Evolutionary conservation across 1,140 invertebrate species (phyloP).

Genomic region (Drosophila pseudoananassae): DNA sequence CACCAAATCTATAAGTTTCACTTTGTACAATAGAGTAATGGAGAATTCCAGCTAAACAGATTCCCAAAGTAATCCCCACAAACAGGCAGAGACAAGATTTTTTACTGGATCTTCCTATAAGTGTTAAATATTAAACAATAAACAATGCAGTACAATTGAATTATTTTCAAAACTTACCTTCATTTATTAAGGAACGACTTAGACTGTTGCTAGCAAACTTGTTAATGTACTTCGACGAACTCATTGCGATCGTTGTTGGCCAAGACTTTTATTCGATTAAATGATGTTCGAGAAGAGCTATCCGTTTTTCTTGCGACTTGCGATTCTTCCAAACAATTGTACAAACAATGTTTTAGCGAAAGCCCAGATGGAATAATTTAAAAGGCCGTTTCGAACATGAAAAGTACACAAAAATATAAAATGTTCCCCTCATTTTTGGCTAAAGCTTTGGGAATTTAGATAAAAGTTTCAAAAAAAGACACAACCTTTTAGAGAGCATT

Average conservation of each 20-base stretch:
- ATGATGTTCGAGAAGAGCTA: background rate
- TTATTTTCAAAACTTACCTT: slow-evolving; percentile 10
- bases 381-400: background rate
- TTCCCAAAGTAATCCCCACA: slow-evolving; percentile 4
- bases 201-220: slow-evolving; percentile 6
- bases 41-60: slow-evolving; percentile 24
- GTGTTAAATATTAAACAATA: background rate
- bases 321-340: slow-evolving; percentile 11
- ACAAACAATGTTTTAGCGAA: slow-evolving; percentile 10
- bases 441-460: background rate
- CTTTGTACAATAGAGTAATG: slow-evolving; percentile 9
- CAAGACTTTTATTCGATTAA: slow-evolving; percentile 19
- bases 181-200: background rate
- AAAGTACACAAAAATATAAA: background rate
- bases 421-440: too few species aligned
- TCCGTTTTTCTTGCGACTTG: background rate
- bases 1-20: background rate
- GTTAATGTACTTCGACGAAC: slow-evolving; percentile 15
- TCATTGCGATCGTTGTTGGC: slow-evolving; percentile 20
- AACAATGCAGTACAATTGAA: background rate
- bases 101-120: slow-evolving; percentile 1
- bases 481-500: slow-evolving; percentile 20
- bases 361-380: background rate
- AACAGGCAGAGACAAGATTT: slow-evolving; percentile 1
- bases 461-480: background rate